Conservation (phyloP, 2,888 invertebrate genomes). For the Macrosoma leucophasiata region DNA sequence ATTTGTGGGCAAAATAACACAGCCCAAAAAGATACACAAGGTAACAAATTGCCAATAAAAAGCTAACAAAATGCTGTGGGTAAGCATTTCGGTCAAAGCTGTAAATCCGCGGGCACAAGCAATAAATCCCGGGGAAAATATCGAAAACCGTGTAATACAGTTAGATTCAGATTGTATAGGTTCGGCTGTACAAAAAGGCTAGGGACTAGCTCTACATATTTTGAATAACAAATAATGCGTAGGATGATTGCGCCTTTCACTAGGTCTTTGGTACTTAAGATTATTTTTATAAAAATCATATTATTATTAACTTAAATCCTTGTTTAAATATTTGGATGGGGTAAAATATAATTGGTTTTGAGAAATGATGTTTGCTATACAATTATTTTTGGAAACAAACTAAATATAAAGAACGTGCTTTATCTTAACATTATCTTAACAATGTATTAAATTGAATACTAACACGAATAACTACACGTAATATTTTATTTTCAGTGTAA, state of each 20-base stretch:
- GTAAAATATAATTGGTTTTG: too few relatives aligned
- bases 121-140: conserved; percentile 65
- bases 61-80: conserved; percentile 67
- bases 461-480: too few relatives aligned
- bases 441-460: too few relatives aligned
- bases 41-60: conserved; percentile 72
- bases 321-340: background rate
- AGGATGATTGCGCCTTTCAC: conserved; percentile 32
- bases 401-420: too few relatives aligned
- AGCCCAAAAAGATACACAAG: conserved; percentile 64
- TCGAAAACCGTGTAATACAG: conserved; percentile 63
- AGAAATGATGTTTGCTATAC: too few relatives aligned
- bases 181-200: conserved; percentile 7
- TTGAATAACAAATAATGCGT: conserved; percentile 34
- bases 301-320: conserved; percentile 5
- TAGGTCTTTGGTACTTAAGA: conserved; percentile 21
- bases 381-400: too few relatives aligned
- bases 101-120: conserved; percentile 58
- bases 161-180: conserved; percentile 26
- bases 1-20: conserved; percentile 52
- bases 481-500: too few relatives aligned
- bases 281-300: too few relatives aligned
- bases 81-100: conserved; percentile 69
- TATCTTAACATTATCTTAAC: too few relatives aligned
- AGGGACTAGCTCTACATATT: conserved; percentile 18